Evolutionary conservation across 2,797 vertebrate species (phyloP).

Genomic region (Sciurus vulgaris): DNA sequence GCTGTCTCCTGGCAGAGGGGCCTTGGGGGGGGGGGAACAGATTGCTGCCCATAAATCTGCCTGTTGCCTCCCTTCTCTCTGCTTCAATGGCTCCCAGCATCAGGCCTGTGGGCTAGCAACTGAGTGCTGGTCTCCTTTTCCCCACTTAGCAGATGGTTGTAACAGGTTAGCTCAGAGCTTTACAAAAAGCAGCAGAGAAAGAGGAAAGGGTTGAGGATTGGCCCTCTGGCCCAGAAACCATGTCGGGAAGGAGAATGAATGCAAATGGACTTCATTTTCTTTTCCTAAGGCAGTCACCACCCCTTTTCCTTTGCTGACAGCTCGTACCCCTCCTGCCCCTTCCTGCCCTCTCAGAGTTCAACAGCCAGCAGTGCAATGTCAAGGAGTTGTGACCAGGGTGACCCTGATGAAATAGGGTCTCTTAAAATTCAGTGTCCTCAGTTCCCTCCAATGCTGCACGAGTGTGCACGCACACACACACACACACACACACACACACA

Average conservation of each 20-base stretch:
- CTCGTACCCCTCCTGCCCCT: neutral
- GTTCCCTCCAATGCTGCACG: neutral
- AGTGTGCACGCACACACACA: neutral
- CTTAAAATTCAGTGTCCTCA: conserved; percentile 6
- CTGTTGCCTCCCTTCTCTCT: conserved; percentile 85
- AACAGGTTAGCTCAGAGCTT: conserved; percentile 82
- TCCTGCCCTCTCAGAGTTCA: conserved; percentile 60
- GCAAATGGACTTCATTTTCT: conserved; percentile 55
- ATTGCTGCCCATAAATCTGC: conserved; percentile 89
- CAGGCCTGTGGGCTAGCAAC: conserved; percentile 70
- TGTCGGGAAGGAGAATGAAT: conserved; percentile 55
- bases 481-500: neutral
- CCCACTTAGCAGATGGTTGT: conserved; percentile 83
- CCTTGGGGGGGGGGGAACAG: conserved; percentile 81
- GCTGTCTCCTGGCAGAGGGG: conserved; percentile 77
- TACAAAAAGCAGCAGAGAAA: conserved; percentile 75
- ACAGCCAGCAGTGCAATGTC: conserved; percentile 37
- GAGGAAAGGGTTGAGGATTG: conserved; percentile 61
- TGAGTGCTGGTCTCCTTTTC: conserved; percentile 62
- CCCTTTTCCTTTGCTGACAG: neutral
- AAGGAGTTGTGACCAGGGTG: conserved; percentile 3
- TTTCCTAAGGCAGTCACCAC: conserved; percentile 10
- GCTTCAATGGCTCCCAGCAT: conserved; percentile 70
- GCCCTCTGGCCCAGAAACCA: conserved; percentile 70
- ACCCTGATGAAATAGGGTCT: conserved; percentile 48